Evolutionary conservation across 2,797 vertebrate genomes (phyloP).

Genomic region (Sardinella longiceps): DNA sequence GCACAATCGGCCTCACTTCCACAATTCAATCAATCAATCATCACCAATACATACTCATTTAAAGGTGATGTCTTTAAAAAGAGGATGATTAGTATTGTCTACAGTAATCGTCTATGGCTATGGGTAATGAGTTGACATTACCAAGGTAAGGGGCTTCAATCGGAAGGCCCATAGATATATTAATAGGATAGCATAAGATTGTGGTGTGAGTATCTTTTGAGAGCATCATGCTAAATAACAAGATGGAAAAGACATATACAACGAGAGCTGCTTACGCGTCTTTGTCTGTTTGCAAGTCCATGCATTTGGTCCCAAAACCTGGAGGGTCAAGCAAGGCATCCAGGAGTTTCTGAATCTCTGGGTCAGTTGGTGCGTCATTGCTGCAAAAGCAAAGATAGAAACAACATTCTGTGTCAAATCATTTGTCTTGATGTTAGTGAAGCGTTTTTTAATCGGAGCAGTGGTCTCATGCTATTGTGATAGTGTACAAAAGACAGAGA

Average conservation of each 20-base stretch:
- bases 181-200: not conserved
- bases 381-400: slow-evolving; percentile 62
- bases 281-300: slow-evolving; percentile 67
- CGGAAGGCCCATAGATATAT: not conserved
- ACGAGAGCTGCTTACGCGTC: slow-evolving; percentile 59
- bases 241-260: not conserved
- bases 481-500: not conserved
- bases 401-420: not conserved
- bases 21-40: not conserved
- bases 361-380: slow-evolving; percentile 77
- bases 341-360: slow-evolving; percentile 67
- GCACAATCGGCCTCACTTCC: not conserved
- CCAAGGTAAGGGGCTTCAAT: not conserved
- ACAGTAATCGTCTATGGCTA: not conserved
- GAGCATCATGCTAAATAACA: not conserved
- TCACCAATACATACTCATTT: not conserved
- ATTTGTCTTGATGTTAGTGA: not conserved
- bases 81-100: not conserved
- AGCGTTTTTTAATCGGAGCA: not conserved
- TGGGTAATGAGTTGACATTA: not conserved
- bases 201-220: not conserved
- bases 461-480: not conserved
- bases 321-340: slow-evolving; percentile 77
- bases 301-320: slow-evolving; percentile 78
- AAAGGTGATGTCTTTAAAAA: not conserved